Evolutionary conservation across 2,888 invertebrate species (phyloP).

Genomic region (Melieria picta): DNA sequence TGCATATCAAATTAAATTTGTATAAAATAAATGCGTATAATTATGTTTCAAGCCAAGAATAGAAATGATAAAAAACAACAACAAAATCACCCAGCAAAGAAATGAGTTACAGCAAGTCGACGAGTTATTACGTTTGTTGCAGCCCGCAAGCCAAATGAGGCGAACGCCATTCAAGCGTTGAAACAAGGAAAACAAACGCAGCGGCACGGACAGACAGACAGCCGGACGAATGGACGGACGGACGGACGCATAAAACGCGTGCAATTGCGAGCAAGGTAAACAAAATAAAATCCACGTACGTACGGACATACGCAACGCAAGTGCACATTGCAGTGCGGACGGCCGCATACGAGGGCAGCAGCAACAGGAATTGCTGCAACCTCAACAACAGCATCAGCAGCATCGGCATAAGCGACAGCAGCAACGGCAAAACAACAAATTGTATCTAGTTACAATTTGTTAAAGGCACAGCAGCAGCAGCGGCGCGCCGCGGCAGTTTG

Average conservation of each 20-base stretch:
- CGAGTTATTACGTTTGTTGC: no score
- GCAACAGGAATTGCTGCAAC: not conserved
- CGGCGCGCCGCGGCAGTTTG: not conserved
- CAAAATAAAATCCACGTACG: conserved; percentile 10
- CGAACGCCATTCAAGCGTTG: conserved; percentile 7
- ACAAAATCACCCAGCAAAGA: no score
- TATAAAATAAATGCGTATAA: no score
- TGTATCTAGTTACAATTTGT: conserved; percentile 44
- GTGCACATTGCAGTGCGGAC: not conserved
- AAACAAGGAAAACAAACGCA: conserved; percentile 14
- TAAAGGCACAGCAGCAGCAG: conserved; percentile 36
- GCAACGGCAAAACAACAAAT: conserved; percentile 31
- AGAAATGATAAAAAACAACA: no score
- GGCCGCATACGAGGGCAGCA: not conserved
- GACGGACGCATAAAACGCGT: conserved; percentile 2
- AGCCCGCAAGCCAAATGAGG: not conserved
- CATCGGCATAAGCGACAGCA: not conserved
- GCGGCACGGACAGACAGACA: not conserved
- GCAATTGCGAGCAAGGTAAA: conserved; percentile 5
- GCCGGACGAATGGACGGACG: conserved; percentile 2
- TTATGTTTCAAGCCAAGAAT: no score
- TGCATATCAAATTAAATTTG: no score
- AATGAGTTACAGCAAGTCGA: no score
- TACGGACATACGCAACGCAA: not conserved
- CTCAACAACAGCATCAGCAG: not conserved